Evolutionary conservation across 2,888 invertebrate species (phyloP).

Genomic region (Hemicrepidius hirtus): DNA sequence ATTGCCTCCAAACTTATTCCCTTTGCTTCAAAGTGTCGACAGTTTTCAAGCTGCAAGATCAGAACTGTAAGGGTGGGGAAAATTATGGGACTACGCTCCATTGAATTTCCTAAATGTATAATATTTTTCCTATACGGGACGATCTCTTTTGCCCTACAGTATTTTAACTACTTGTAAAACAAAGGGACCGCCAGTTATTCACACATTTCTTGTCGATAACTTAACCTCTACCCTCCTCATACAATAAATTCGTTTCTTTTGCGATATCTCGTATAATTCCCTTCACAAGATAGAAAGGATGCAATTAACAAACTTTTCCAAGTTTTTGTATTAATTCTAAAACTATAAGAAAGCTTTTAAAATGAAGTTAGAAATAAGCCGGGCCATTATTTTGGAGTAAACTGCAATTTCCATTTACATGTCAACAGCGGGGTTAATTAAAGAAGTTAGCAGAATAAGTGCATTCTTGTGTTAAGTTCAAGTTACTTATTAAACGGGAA

Average conservation of each 20-base stretch:
- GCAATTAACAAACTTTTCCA: constrained; percentile 48
- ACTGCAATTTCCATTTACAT: constrained; percentile 55
- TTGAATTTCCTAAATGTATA: constrained; percentile 46
- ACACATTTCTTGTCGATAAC: neutral
- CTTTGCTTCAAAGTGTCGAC: constrained; percentile 58
- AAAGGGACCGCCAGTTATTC: neutral
- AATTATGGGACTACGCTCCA: constrained; percentile 46
- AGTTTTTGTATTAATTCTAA: constrained; percentile 45
- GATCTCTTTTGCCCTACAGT: constrained; percentile 4
- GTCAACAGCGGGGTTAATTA: constrained; percentile 53
- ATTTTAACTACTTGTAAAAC: constrained; percentile 5
- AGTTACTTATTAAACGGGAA: constrained; percentile 50
- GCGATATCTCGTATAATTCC: too few species aligned
- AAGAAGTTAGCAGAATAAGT: constrained; percentile 54
- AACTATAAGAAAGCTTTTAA: constrained; percentile 46
- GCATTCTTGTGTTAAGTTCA: constrained; percentile 54
- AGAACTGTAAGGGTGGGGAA: constrained; percentile 50
- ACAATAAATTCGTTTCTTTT: too few species aligned
- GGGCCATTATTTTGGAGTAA: constrained; percentile 51
- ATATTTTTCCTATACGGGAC: constrained; percentile 36
- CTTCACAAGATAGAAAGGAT: neutral
- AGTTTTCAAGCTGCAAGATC: constrained; percentile 59
- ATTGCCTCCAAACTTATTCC: constrained; percentile 60
- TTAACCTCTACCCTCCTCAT: constrained; percentile 2
- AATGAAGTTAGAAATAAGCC: constrained; percentile 49